These are phyloP conservation scores for Syrista parreyssii DNA, from an alignment of 2,888 invertebrate genomes.

Conservation along the genomic window DNA sequence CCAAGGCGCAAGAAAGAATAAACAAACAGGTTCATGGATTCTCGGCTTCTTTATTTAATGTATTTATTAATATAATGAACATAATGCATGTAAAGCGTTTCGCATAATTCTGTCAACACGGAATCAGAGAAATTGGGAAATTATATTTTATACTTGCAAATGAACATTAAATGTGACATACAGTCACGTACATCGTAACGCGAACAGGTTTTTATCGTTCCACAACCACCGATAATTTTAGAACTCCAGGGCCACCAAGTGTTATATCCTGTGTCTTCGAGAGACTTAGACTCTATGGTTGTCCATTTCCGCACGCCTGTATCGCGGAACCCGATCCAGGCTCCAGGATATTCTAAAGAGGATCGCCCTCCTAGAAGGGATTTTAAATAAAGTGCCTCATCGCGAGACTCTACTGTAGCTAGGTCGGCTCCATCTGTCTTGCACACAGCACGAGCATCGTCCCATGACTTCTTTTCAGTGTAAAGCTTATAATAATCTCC, in stretches of 20 bases:
- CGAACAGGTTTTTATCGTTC: conserved; percentile 13
- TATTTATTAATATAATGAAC: neutral
- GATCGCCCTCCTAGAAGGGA: neutral
- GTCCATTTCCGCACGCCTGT: conserved; percentile 4
- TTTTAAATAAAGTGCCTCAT: conserved; percentile 10
- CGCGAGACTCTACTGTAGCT: conserved; percentile 15
- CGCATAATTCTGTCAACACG: neutral
- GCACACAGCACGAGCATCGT: conserved; percentile 7
- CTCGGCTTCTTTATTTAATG: neutral
- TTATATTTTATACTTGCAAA: neutral
- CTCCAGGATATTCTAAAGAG: conserved; percentile 1
- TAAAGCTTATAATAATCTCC: conserved; percentile 10
- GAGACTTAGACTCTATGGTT: conserved; percentile 6
- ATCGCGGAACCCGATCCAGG: conserved; percentile 18
- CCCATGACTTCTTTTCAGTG: conserved; percentile 5
- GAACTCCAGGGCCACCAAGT: conserved; percentile 9
- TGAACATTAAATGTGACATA: neutral
- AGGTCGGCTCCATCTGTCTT: conserved; percentile 9
- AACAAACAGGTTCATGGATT: neutral
- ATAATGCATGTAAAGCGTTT: neutral
- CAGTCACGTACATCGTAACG: conserved; percentile 2
- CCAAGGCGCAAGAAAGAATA: neutral
- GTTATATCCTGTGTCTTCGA: conserved; percentile 13
- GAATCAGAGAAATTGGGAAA: neutral
- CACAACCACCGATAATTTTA: conserved; percentile 1